phyloP scores from a whole-genome alignment of 1,140 invertebrate species.

The Hormaphis cornu region DNA sequence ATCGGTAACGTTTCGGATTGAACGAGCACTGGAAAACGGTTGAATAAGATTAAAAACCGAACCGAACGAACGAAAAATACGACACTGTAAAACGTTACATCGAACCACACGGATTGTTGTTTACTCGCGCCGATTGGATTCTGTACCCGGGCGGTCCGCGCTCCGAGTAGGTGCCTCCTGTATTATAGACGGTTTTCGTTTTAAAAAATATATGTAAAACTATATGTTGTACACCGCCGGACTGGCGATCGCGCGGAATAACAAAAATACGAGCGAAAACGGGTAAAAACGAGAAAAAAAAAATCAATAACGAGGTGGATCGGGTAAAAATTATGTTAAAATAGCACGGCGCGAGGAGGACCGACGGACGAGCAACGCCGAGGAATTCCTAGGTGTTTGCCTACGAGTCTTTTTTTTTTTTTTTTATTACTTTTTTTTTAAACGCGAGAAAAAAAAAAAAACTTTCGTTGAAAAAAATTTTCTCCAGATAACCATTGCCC shows the following conservation, averaged over 20 bases:
- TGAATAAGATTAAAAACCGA: slow-evolving; percentile 13
- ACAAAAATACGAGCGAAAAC: not conserved
- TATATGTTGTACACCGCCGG: no score
- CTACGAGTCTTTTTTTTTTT: no score
- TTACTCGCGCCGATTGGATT: slow-evolving; percentile 27
- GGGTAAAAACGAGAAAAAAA: not conserved
- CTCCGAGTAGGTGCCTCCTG: not conserved
- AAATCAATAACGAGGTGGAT: not conserved
- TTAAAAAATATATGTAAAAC: not conserved
- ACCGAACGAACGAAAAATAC: no score
- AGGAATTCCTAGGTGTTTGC: slow-evolving; percentile 11
- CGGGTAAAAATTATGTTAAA: not conserved
- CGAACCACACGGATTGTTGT: slow-evolving; percentile 6
- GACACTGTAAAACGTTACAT: slow-evolving; percentile 16
- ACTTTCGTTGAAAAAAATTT: slow-evolving; percentile 31
- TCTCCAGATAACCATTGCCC: slow-evolving; percentile 32
- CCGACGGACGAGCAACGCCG: not conserved
- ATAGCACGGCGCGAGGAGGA: not conserved
- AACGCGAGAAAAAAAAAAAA: slow-evolving; percentile 5
- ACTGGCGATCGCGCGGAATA: not conserved
- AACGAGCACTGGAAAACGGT: not conserved
- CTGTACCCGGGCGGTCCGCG: slow-evolving; percentile 24
- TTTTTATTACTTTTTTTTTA: slow-evolving; percentile 8
- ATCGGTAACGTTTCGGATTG: not conserved
- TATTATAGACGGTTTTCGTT: not conserved